Evolutionary conservation across 2,113 vertebrate species (phyloP).

Genomic region (Tiliqua scincoides): DNA sequence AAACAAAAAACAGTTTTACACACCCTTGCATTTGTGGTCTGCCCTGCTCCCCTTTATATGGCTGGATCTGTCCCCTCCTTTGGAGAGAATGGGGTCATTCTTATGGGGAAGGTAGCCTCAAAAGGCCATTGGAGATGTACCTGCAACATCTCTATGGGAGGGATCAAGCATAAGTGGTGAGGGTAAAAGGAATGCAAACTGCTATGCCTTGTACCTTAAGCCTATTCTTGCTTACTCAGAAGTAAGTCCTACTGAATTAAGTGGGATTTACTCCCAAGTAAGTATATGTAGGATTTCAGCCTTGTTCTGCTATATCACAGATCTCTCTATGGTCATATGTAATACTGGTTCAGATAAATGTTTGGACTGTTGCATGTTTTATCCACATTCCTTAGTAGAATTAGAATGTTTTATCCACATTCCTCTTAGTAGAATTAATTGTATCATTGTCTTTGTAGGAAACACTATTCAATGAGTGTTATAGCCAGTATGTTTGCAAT

Average conservation of each 20-base stretch:
- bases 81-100: not conserved
- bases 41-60: not conserved
- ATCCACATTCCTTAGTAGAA: not conserved
- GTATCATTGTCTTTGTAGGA: slow-evolving; percentile 76
- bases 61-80: not conserved
- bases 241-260: not conserved
- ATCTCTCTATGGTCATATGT: not conserved
- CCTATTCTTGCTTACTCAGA: not conserved
- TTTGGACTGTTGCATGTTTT: not conserved
- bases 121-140: too few relatives aligned
- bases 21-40: not conserved
- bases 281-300: not conserved
- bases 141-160: not conserved
- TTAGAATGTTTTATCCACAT: not conserved
- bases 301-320: not conserved
- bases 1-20: too few relatives aligned
- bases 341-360: not conserved
- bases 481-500: slow-evolving; percentile 84
- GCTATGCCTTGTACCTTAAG: too few relatives aligned
- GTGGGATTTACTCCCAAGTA: too few relatives aligned
- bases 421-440: not conserved
- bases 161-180: too few relatives aligned
- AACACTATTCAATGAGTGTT: slow-evolving; percentile 78
- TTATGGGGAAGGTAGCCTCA: not conserved
- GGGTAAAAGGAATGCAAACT: not conserved